These are phyloP conservation scores for Limnephilus marmoratus DNA, from an alignment of 2,888 invertebrate species.

Conservation along the genomic window DNA sequence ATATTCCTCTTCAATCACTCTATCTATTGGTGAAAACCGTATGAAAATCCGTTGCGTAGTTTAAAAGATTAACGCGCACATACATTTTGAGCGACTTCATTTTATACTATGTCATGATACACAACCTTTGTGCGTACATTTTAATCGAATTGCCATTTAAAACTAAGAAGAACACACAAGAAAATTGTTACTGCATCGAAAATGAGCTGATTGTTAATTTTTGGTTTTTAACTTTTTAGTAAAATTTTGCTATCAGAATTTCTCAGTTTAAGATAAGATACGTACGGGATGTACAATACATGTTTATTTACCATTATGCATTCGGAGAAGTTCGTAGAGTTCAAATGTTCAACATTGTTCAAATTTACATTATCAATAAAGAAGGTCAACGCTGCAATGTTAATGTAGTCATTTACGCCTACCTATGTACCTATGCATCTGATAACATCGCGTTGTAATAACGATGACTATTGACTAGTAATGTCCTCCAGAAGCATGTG, in stretches of 20 bases:
- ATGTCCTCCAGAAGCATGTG: background rate
- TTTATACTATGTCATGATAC: no score
- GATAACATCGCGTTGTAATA: background rate
- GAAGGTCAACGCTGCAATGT: background rate
- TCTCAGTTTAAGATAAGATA: background rate
- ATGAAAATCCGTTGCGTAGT: no score
- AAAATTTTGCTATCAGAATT: background rate
- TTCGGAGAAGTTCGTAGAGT: background rate
- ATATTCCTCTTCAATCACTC: no score
- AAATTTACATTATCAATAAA: background rate
- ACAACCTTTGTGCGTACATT: no score
- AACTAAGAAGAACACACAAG: no score
- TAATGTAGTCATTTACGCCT: no score
- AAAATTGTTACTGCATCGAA: background rate
- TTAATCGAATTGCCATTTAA: no score
- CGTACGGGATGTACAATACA: background rate
- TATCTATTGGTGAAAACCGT: no score
- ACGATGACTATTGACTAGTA: background rate
- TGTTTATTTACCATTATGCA: background rate
- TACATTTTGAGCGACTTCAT: no score
- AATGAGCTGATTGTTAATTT: background rate
- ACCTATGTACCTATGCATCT: background rate
- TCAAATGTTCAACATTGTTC: background rate
- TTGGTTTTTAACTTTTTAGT: background rate
- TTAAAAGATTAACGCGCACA: no score